Conservation (phyloP, 1,140 invertebrate genomes). For the Meloidogyne hapla region DNA sequence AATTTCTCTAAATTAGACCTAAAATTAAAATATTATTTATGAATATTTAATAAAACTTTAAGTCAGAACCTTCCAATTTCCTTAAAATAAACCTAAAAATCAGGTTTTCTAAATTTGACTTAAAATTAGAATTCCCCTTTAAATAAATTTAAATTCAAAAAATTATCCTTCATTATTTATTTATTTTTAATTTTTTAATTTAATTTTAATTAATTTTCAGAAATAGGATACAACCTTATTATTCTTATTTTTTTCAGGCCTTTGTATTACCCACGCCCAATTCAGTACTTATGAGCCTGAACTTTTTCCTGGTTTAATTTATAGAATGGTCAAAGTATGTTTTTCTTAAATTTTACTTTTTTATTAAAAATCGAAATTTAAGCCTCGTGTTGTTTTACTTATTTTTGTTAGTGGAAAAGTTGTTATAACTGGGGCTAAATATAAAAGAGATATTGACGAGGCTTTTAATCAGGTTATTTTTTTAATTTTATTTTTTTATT, state of each 20-base stretch:
- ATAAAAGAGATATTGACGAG: slow-evolving; percentile 95
- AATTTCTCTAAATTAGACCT: too few species aligned
- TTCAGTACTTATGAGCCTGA: slow-evolving; percentile 80
- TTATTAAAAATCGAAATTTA: background rate
- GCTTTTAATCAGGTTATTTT: slow-evolving; percentile 99
- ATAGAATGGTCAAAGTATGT: slow-evolving; percentile 86
- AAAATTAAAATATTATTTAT: too few species aligned
- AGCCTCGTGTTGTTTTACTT: slow-evolving; percentile 91
- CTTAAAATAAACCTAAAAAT: too few species aligned
- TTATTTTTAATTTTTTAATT: too few species aligned
- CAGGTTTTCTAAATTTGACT: too few species aligned
- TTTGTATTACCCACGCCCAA: slow-evolving; percentile 69
- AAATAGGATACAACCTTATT: too few species aligned
- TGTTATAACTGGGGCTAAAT: slow-evolving; percentile 82
- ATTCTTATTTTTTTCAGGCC: slow-evolving; percentile 11
- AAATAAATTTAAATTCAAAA: too few species aligned
- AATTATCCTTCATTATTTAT: too few species aligned
- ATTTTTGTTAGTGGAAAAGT: slow-evolving; percentile 58
- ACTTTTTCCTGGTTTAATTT: slow-evolving; percentile 95
- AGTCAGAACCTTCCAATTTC: too few species aligned
- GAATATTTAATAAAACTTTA: too few species aligned
- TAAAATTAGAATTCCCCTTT: too few species aligned
- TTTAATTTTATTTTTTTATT: slow-evolving; percentile 74
- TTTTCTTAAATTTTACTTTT: background rate
- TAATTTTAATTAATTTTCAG: too few species aligned